Evolutionary conservation across 2,797 vertebrate species (phyloP), one percentile per base, ranked within the genome.

Genomic region (Microctenopoma lineatum): DNA sequence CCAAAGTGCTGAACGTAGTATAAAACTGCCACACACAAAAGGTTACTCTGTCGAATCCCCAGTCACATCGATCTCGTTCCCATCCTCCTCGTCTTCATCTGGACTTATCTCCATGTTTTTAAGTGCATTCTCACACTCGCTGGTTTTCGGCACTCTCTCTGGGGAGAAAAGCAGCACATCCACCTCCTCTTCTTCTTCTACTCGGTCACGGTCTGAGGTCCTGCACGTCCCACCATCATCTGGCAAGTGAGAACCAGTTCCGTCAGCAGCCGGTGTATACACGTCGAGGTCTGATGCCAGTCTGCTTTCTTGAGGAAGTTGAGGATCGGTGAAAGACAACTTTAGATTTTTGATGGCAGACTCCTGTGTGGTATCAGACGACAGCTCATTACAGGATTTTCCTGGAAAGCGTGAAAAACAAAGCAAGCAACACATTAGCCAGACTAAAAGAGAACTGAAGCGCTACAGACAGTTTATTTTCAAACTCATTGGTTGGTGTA

Each of bases 1-100:
- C 2, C 21, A 21, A 58, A 59, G 48, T 21, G 69, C 51, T 50
- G 11, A 62, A 66, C 38, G 67, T 12, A 4, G 14, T 61, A 45
- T 58, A 71, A 77, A 83, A 54, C 44, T 0, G 5, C 38, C 39
- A n/a, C 15, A 39, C 36, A 32, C 0, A 4, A 45, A 70, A 32
- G 0, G 46, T 62, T 16, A 89, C 14, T 90, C 82, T 1, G 69
- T 59, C 21, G 92, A 78, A 44, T 92, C 88, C 74, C 89, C 92
- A 2, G 81, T 94, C 46, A 94, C 91, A 66, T 94, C 91, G 3
- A 93, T 80, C 13, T 91, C 92, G 0, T 70, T 70, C 10, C 48
- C 60, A 8, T 91, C 87, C 4, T 92, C 89, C 3, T 83, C 81
- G 1, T 84, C 86, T n/a, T 90, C 84, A 5, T 89, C 85, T 5